Evolutionary conservation across 1,140 invertebrate genomes (phyloP).

Genomic region (Diorhabda elongata): DNA sequence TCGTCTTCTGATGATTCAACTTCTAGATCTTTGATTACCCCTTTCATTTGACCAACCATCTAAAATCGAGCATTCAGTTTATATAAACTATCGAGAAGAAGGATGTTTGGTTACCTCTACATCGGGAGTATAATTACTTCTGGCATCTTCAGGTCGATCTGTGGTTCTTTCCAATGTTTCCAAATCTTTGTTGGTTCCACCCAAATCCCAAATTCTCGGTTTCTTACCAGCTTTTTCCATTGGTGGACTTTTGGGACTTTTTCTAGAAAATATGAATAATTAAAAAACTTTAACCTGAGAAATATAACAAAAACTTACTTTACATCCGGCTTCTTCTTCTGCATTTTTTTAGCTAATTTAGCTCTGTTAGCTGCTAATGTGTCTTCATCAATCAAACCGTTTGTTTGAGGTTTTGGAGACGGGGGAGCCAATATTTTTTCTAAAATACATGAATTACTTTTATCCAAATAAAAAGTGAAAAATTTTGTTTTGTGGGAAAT

Average conservation of each 20-base stretch:
- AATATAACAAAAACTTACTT: conserved; percentile 45
- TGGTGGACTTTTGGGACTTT: conserved; percentile 56
- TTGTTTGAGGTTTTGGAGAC: conserved; percentile 39
- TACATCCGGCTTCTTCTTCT: conserved; percentile 55
- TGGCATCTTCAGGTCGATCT: conserved; percentile 65
- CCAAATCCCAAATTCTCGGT: conserved; percentile 83
- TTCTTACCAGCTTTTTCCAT: conserved; percentile 79
- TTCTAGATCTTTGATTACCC: conserved; percentile 65
- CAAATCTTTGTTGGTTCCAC: conserved; percentile 76
- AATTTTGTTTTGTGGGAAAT: too few species aligned
- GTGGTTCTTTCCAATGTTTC: conserved; percentile 78
- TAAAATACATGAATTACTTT: conserved; percentile 7
- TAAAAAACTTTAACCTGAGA: background rate
- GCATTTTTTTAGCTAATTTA: conserved; percentile 67
- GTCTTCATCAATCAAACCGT: conserved; percentile 57
- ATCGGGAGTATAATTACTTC: conserved; percentile 57
- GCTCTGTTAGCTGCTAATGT: conserved; percentile 63
- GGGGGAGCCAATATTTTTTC: conserved; percentile 29
- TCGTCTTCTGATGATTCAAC: conserved; percentile 53
- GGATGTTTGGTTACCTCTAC: conserved; percentile 54
- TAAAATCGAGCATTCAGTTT: conserved; percentile 42
- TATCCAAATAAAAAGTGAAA: background rate
- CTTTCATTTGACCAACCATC: conserved; percentile 79
- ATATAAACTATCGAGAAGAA: background rate
- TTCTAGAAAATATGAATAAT: conserved; percentile 26